Evolutionary conservation across 2,888 invertebrate species (phyloP).

Genomic region (Zaprionus bogoriensis): DNA sequence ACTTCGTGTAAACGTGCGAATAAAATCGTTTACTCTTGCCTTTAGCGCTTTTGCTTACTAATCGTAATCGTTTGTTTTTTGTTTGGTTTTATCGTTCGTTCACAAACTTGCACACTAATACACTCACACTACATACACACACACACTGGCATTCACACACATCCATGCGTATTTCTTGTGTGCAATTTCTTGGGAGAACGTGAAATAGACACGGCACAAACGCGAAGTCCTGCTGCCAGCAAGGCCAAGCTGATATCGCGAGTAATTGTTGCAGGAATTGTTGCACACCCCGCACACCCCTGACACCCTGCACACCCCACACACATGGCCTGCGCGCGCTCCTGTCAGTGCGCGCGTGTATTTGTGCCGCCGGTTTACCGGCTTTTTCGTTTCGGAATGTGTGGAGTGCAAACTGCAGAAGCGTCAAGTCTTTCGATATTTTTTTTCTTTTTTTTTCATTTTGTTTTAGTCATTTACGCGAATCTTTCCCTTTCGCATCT

Average conservation of each 20-base stretch:
- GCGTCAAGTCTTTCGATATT: not conserved
- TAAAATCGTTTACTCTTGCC: not conserved
- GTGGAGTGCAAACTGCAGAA: not conserved
- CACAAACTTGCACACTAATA: not conserved
- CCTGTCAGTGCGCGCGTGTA: not conserved
- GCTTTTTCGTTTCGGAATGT: not conserved
- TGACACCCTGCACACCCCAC: not conserved
- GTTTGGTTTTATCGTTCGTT: constrained; percentile 23
- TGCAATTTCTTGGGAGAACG: not conserved
- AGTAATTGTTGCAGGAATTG: not conserved
- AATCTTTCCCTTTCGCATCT: not conserved
- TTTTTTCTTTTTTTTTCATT: not conserved
- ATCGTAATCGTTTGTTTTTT: constrained; percentile 24
- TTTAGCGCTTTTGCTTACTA: constrained; percentile 2
- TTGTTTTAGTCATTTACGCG: too few relatives aligned
- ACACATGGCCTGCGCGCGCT: not conserved
- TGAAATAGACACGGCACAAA: not conserved
- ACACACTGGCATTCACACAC: not conserved
- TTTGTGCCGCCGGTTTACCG: constrained; percentile 37
- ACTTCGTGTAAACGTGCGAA: not conserved
- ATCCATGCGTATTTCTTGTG: not conserved
- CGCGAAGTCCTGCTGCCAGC: not conserved
- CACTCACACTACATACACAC: not conserved
- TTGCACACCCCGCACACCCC: not conserved
- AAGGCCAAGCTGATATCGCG: not conserved